These are phyloP conservation scores for Ectropis grisescens DNA, from an alignment of 1,140 invertebrate species.

Conservation along the genomic window DNA sequence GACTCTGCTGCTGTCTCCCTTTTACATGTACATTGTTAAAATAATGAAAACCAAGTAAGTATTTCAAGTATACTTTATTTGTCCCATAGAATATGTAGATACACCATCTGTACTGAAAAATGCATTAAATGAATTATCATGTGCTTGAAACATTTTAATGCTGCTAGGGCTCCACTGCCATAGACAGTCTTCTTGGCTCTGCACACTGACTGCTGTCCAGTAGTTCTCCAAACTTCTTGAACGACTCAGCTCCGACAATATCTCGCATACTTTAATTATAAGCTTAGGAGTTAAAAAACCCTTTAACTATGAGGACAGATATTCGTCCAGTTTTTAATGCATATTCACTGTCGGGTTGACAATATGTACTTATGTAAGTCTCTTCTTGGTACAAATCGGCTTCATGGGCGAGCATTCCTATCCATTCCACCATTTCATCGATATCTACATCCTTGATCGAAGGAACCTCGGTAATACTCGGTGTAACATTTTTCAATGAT, in stretches of 20 bases:
- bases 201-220: constrained; percentile 44
- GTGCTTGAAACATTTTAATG: constrained; percentile 38
- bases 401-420: constrained; percentile 41
- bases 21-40: too few species aligned
- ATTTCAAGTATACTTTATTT: constrained; percentile 50
- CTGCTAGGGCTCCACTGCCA: constrained; percentile 31
- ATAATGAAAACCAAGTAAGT: too few species aligned
- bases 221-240: constrained; percentile 35
- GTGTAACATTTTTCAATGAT: constrained; percentile 17
- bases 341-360: constrained; percentile 30
- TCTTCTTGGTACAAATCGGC: constrained; percentile 26
- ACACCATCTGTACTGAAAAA: constrained; percentile 30
- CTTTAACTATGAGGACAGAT: constrained; percentile 33
- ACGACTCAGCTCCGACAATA: constrained; percentile 24
- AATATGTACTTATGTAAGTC: constrained; percentile 41
- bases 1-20: too few species aligned
- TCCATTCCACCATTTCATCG: constrained; percentile 50
- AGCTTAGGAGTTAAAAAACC: constrained; percentile 34
- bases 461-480: constrained; percentile 37
- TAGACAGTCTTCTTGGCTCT: constrained; percentile 38
- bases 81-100: constrained; percentile 32
- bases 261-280: constrained; percentile 22
- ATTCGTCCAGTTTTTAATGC: constrained; percentile 34
- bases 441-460: constrained; percentile 28
- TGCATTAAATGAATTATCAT: constrained; percentile 38